Conservation (phyloP, 2,888 invertebrate genomes). For the Hirtodrosophila cameraria region DNA sequence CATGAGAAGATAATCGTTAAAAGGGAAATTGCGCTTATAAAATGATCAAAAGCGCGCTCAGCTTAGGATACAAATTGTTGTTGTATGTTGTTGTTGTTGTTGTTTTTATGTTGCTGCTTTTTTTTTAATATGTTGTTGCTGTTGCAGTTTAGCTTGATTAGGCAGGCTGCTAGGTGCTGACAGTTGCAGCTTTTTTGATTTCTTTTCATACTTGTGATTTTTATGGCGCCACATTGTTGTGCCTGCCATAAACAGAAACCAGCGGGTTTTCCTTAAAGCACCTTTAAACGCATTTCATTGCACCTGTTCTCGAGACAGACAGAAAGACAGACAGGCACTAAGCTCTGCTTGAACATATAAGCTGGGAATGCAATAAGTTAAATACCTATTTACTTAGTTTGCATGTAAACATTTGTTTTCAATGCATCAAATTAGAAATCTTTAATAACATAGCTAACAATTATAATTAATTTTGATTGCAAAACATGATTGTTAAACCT, state of each 20-base stretch:
- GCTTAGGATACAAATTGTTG: slow-evolving; percentile 12
- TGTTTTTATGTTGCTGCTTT: background rate
- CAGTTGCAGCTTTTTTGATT: slow-evolving; percentile 50
- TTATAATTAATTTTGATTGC: too few relatives aligned
- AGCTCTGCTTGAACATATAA: too few relatives aligned
- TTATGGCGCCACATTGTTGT: slow-evolving; percentile 25
- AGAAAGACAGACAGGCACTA: too few relatives aligned
- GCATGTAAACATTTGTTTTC: too few relatives aligned
- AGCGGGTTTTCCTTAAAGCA: background rate
- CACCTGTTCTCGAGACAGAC: slow-evolving; percentile 28
- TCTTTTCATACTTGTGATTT: slow-evolving; percentile 8
- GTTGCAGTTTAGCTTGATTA: slow-evolving; percentile 50
- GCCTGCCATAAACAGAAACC: slow-evolving; percentile 21
- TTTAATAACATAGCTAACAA: too few relatives aligned
- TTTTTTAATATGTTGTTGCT: slow-evolving; percentile 29
- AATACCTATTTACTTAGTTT: too few relatives aligned
- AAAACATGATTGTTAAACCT: too few relatives aligned
- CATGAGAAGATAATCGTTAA: slow-evolving; percentile 73
- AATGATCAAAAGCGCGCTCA: slow-evolving; percentile 61
- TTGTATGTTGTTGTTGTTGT: background rate
- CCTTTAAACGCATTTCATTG: background rate
- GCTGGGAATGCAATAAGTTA: slow-evolving; percentile 26
- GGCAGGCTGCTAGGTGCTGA: slow-evolving; percentile 50
- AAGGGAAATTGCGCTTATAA: slow-evolving; percentile 69
- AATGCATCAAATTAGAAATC: too few relatives aligned